Evolutionary conservation across 2,797 vertebrate species (phyloP), one percentile per base, ranked within the genome.

Genomic region (Rhadinocentrus ornatus): DNA sequence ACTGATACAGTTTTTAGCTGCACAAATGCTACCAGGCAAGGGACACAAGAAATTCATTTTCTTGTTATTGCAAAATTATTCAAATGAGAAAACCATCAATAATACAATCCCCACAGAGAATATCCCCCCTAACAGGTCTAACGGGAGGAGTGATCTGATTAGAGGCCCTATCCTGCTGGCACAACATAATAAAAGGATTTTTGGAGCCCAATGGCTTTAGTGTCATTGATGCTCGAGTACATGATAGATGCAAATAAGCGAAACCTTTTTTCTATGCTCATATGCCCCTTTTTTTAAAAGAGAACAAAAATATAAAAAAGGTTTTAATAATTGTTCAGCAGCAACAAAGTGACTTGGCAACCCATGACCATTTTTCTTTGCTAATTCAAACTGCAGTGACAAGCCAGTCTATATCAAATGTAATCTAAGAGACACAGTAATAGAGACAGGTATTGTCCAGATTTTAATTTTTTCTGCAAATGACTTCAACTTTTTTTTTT

Each of bases 341-440:
- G 24, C 69, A 80, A 48, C 52, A 32, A 69, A 39, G n/a, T 80
- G 53, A 81, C 85, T 77, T 63, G 20, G 53, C 71, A 85, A 86
- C 82, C 37, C 8, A 27, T 44, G 27, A 29, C 24, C 4, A 31
- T n/a, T 20, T 24, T 86, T 63, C 61, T 65, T 81, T 72, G 71
- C 73, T 85, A 88, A 75, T 83, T 83, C 78, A 78, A 77, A 72
- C 68, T 31, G 31, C 68, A 63, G 46, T 84, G 88, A 92, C 85
- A 90, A 78, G 73, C 79, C 78, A 77, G 87, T 92, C 88, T 88
- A 82, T 88, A 90, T 91, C 92, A 86, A 90, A 92, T 90, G 90
- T 90, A 93, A 94, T 89, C 83, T 94, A 89, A 93, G 94, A 84
- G 74, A 79, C 89, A 92, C 86, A 91, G 90, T 89, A 77, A 73